These are phyloP conservation scores for Asteroscopus sphinx DNA, from an alignment of 2,888 invertebrate species.

Conservation along the genomic window DNA sequence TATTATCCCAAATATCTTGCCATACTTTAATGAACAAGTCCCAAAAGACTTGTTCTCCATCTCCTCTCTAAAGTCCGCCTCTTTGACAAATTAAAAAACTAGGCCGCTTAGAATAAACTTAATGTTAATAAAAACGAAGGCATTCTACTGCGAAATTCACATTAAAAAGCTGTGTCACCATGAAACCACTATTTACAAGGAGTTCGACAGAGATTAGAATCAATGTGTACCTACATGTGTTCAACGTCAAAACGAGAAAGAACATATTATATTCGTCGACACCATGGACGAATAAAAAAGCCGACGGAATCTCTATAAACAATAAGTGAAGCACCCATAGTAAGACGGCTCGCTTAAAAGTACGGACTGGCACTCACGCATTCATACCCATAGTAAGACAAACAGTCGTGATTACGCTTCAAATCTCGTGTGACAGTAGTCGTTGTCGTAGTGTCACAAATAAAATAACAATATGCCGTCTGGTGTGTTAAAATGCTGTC, in stretches of 20 bases:
- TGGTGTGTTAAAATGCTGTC: no score
- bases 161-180: conserved; percentile 42
- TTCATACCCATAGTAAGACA: no score
- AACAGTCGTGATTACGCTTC: no score
- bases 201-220: conserved; percentile 41
- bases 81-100: not conserved
- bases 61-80: not conserved
- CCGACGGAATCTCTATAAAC: no score
- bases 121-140: conserved; percentile 44
- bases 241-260: conserved; percentile 13
- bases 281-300: no score
- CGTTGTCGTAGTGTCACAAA: no score
- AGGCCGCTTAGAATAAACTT: not conserved
- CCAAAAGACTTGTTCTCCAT: not conserved
- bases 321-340: no score
- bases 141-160: conserved; percentile 37
- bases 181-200: conserved; percentile 40
- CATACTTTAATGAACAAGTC: conserved; percentile 6
- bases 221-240: conserved; percentile 9
- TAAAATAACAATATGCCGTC: no score
- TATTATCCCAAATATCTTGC: conserved; percentile 5
- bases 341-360: no score
- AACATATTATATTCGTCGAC: conserved; percentile 30
- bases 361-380: no score
- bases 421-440: no score